These are phyloP conservation scores for Palloptera scutellata DNA, from an alignment of 2,888 invertebrate genomes.

Conservation along the genomic window DNA sequence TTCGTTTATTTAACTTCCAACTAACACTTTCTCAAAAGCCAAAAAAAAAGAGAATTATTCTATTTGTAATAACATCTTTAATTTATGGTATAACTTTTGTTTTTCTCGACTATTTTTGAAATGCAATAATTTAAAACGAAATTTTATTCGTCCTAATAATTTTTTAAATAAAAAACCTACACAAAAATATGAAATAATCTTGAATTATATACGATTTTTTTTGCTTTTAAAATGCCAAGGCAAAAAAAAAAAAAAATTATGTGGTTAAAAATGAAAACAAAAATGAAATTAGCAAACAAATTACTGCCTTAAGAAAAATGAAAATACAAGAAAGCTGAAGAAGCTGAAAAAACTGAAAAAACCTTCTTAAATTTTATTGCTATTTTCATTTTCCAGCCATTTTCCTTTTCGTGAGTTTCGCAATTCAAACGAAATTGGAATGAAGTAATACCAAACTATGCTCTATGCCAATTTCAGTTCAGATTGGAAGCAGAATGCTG, in stretches of 20 bases:
- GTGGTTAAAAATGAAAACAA: background rate
- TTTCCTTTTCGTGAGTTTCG: background rate
- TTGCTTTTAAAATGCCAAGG: background rate
- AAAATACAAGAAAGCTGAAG: background rate
- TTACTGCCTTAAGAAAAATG: background rate
- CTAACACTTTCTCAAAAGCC: no score
- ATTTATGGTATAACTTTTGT: no score
- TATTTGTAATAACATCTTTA: no score
- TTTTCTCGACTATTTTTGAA: no score
- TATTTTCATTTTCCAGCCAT: background rate
- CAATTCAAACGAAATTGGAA: background rate
- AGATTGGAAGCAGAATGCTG: no score
- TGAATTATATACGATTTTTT: no score
- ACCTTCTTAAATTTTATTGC: background rate
- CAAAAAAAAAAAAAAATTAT: background rate
- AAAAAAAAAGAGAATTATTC: no score
- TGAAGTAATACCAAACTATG: background rate
- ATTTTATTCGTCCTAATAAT: no score
- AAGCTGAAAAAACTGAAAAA: background rate
- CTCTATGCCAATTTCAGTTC: no score
- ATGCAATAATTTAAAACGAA: no score
- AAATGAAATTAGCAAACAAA: background rate
- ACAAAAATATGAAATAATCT: background rate
- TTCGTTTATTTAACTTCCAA: no score
- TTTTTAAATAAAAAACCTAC: no score